Evolutionary conservation across 2,797 vertebrate genomes (phyloP), one percentile per base, ranked within the genome.

Genomic region (Epinephelus awoara): DNA sequence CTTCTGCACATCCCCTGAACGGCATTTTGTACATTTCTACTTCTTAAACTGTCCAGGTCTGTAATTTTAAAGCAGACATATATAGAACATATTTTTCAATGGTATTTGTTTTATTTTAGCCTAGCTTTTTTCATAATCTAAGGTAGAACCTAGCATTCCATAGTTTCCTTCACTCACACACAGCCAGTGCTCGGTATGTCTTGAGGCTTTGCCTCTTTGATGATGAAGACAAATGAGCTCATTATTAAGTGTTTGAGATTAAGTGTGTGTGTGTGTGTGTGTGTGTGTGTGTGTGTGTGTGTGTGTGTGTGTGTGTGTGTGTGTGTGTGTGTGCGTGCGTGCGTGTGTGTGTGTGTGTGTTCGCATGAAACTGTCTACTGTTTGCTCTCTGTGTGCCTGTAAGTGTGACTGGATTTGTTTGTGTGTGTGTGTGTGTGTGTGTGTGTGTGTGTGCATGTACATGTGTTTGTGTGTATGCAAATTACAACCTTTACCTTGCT

Each of bases 221-320:
- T 90, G 80, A 93, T 92, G 89, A 90, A 91, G 89, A 91, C 90
- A 91, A 92, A 93, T 81, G 69, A 91, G 85, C 79, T 91, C 85
- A 89, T 92, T 91, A 92, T 86, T 78, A 84, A 82, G 78, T 78
- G 76, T 82, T 84, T 84, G 71, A 21, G 61, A 40, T 61, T 10
- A 11, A 38, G 34, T 66, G 57, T 46, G 62, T 66, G 72, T 69
- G 54, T 64, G 15, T 62, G 74, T 54, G 47, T 46, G 57, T 42
- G 18, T 58, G 65, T 44, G 17, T 66, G 77, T 79, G 40, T 27
- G 56, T 34, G 10, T 55, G 40, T 42, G 40, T 34, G 34, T 34
- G 34, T 34, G 40, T 10, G 11, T 40, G 40, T 40, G 40, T 40
- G 40, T 54, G 47, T 46, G 57, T 42, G 18, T 54, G 21, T 46